These are phyloP conservation scores for Rhodeus uyekii DNA, from an alignment of 2,797 vertebrate genomes.

Conservation along the genomic window DNA sequence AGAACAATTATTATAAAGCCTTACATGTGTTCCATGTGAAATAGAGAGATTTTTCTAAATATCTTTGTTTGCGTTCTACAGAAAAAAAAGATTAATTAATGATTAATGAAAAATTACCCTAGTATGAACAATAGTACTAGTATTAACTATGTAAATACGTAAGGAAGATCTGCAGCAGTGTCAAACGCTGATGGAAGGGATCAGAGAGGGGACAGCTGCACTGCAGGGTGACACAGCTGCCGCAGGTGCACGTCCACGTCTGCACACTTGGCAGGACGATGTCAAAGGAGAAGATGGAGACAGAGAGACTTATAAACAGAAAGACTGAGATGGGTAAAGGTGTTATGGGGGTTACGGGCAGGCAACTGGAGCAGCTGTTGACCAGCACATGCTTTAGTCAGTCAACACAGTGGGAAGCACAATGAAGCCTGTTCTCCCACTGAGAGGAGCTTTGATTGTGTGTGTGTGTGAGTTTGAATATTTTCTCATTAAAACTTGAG, in stretches of 20 bases:
- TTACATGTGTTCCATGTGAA: too few species aligned
- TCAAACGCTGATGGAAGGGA: slow-evolving; percentile 61
- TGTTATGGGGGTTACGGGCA: slow-evolving; percentile 30
- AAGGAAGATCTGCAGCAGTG: slow-evolving; percentile 52
- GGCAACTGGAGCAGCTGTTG: slow-evolving; percentile 76
- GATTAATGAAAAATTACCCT: too few species aligned
- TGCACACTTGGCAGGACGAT: slow-evolving; percentile 9
- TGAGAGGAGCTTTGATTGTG: slow-evolving; percentile 40
- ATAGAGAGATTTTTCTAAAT: neutral
- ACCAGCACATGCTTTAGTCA: slow-evolving; percentile 80
- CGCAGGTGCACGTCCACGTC: slow-evolving; percentile 25
- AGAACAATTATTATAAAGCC: neutral
- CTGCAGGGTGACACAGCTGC: slow-evolving; percentile 43
- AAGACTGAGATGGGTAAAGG: slow-evolving; percentile 27
- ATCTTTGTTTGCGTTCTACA: neutral
- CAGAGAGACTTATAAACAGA: slow-evolving; percentile 31
- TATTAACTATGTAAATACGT: slow-evolving; percentile 6
- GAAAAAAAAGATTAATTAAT: too few species aligned
- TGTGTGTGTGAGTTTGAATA: slow-evolving; percentile 18
- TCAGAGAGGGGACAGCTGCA: slow-evolving; percentile 74
- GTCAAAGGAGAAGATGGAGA: slow-evolving; percentile 29
- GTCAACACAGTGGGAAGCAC: slow-evolving; percentile 77
- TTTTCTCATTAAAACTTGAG: slow-evolving; percentile 12
- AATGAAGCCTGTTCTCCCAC: slow-evolving; percentile 76
- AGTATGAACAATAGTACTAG: neutral